Conservation (phyloP, 2,888 invertebrate species). For the Blera fallax region DNA sequence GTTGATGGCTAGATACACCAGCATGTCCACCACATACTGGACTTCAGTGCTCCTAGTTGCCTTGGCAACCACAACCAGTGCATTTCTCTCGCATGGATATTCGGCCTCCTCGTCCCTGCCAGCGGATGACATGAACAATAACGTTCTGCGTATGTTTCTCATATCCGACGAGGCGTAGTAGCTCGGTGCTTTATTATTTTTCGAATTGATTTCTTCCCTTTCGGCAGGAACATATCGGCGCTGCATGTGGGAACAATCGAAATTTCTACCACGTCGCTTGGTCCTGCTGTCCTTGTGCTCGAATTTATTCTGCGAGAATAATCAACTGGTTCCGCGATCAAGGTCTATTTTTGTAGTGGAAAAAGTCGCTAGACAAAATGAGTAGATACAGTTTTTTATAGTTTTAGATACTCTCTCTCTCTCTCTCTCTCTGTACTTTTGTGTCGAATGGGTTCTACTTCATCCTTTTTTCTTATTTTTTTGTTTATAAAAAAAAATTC, state of each 20-base stretch:
- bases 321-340: constrained; percentile 79
- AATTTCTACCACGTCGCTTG: constrained; percentile 79
- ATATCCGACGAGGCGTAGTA: not conserved
- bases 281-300: constrained; percentile 79
- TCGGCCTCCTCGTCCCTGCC: constrained; percentile 48
- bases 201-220: not conserved
- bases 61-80: constrained; percentile 33
- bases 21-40: constrained; percentile 35
- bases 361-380: constrained; percentile 80
- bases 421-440: constrained; percentile 34
- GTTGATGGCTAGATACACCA: constrained; percentile 22
- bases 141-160: constrained; percentile 51
- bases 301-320: constrained; percentile 80
- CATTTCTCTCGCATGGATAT: constrained; percentile 57
- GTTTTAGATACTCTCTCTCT: constrained; percentile 33
- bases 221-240: constrained; percentile 79
- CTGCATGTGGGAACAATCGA: constrained; percentile 81
- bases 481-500: not conserved
- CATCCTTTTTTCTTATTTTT: constrained; percentile 19
- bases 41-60: constrained; percentile 41
- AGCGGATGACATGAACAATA: constrained; percentile 56
- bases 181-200: not conserved
- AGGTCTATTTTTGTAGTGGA: constrained; percentile 81
- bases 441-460: constrained; percentile 19
- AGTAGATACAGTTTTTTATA: constrained; percentile 77